These are phyloP conservation scores for Acinonyx jubatus DNA, from an alignment of 2,113 vertebrate genomes.

Conservation along the genomic window DNA sequence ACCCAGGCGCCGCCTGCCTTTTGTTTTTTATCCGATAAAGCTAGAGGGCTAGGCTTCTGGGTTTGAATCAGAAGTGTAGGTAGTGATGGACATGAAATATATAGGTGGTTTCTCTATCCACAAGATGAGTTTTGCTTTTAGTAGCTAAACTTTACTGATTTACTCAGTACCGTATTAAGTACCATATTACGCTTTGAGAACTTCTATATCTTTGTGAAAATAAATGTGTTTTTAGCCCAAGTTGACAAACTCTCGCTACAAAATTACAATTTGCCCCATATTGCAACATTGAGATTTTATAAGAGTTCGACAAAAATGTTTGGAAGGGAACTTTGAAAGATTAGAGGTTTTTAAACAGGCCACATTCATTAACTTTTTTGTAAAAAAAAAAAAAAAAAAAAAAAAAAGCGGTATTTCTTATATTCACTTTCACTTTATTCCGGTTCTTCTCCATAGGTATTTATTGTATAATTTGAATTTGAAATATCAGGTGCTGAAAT, in stretches of 20 bases:
- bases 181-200: not conserved
- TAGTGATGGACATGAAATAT: not conserved
- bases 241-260: not conserved
- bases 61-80: not conserved
- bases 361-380: not conserved
- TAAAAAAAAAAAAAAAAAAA: no score
- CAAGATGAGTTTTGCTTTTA: not conserved
- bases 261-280: not conserved
- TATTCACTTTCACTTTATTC: not conserved
- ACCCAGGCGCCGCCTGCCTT: not conserved
- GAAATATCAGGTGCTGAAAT: slow-evolving; percentile 24
- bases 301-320: slow-evolving; percentile 17
- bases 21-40: slow-evolving; percentile 16
- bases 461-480: not conserved
- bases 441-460: not conserved
- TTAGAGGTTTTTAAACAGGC: not conserved
- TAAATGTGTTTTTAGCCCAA: not conserved
- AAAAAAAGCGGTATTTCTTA: not conserved
- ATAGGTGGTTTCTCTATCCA: not conserved
- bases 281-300: not conserved
- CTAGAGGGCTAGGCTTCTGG: not conserved
- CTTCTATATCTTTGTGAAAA: not conserved
- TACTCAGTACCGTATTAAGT: not conserved
- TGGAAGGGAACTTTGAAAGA: not conserved
- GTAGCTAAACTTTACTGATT: not conserved